Conservation (phyloP, 2,797 vertebrate genomes). For the Artibeus jamaicensis region DNA sequence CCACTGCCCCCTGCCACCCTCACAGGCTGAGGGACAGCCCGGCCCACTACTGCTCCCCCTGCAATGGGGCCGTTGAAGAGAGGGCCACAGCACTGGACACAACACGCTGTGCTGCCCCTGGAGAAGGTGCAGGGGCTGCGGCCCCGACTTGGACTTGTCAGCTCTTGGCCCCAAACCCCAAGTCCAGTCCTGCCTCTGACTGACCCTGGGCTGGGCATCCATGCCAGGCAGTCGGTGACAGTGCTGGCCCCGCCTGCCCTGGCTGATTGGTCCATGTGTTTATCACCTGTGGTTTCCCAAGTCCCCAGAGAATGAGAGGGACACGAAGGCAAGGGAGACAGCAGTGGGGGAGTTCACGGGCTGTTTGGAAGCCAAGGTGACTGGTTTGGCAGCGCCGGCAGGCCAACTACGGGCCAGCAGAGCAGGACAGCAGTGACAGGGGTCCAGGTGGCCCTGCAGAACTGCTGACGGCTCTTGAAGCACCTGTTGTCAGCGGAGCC, state of each 20-base stretch:
- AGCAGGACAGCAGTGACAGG: rapidly evolving
- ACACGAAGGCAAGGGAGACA: background rate
- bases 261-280: background rate
- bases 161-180: background rate
- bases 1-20: rapidly evolving
- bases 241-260: rapidly evolving
- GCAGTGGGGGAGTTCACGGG: background rate
- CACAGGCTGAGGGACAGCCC: background rate
- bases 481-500: background rate
- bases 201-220: rapidly evolving
- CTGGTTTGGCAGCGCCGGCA: rapidly evolving
- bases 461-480: background rate
- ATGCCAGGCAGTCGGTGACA: too few species aligned
- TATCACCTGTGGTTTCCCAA: background rate
- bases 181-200: background rate
- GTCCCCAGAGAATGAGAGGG: background rate
- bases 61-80: background rate
- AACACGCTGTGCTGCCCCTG: background rate
- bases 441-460: background rate
- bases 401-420: rapidly evolving
- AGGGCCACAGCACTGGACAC: background rate
- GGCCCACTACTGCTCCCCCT: background rate
- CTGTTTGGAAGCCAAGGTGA: background rate
- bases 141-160: too few species aligned
- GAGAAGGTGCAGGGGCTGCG: background rate